A percentile compares a stretch with the other conserved stretches of the same genome.
phyloP scores from a whole-genome alignment of 2,113 vertebrate genomes.

The Fulmarus glacialis region DNA sequence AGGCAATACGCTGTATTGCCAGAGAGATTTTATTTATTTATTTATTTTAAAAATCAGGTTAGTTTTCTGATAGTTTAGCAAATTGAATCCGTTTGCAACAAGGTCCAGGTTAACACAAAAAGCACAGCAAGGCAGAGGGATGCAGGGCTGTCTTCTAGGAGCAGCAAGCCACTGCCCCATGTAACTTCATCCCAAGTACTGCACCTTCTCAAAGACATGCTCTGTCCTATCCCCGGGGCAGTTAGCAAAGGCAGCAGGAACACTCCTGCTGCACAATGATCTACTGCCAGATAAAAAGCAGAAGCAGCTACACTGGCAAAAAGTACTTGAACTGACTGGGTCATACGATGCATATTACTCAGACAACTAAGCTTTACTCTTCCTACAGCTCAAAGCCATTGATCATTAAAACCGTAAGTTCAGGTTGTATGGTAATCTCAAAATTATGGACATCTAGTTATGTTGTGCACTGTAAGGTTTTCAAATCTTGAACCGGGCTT shows the following conservation, averaged over 20 bases:
- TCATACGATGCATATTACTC: too few species aligned
- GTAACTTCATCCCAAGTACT: not conserved
- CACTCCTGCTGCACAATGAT: not conserved
- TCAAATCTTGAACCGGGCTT: not conserved
- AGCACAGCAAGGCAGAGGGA: not conserved
- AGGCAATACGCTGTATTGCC: rapidly evolving
- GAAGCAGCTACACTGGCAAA: not conserved
- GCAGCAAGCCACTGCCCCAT: rapidly evolving
- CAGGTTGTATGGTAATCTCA: not conserved
- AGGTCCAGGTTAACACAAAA: not conserved
- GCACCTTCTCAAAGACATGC: too few species aligned
- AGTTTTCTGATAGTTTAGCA: not conserved
- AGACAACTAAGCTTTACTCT: not conserved
- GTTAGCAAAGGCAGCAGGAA: not conserved
- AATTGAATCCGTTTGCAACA: not conserved
- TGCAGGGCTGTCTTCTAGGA: not conserved
- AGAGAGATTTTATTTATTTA: not conserved
- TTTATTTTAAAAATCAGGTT: not conserved
- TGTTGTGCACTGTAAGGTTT: not conserved
- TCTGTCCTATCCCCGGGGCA: not conserved
- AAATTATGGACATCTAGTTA: rapidly evolving
- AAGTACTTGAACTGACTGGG: not conserved
- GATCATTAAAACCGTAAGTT: not conserved
- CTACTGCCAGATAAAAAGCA: not conserved
- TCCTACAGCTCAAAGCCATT: not conserved